phyloP scores from a whole-genome alignment of 1,140 invertebrate species.

The Pissodes strobi region DNA sequence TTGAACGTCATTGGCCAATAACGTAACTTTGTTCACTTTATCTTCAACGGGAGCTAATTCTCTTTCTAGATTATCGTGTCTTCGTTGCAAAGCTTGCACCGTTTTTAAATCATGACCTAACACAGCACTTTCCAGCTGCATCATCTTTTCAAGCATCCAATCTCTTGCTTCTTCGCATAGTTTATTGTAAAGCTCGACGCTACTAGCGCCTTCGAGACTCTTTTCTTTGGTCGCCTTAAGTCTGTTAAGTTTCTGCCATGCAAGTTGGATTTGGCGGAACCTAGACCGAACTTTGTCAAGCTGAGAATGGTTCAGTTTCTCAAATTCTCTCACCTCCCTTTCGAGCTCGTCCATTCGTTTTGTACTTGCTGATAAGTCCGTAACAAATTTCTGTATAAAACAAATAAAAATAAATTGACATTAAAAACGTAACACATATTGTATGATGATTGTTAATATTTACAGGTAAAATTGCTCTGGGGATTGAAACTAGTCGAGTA shows the following conservation, averaged over 20 bases:
- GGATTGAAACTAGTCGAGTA: too few species aligned
- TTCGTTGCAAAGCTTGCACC: conserved; percentile 84
- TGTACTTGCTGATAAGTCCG: conserved; percentile 90
- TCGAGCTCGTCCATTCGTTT: conserved; percentile 90
- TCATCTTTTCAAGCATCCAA: conserved; percentile 94
- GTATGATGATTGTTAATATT: too few species aligned
- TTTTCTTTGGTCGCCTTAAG: conserved; percentile 90
- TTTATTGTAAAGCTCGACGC: conserved; percentile 92
- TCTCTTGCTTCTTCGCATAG: conserved; percentile 91
- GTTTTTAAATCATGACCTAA: conserved; percentile 86
- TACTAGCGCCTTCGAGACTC: conserved; percentile 78
- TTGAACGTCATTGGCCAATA: conserved; percentile 84
- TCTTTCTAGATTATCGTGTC: conserved; percentile 87
- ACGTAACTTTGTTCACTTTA: conserved; percentile 80
- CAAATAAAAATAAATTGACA: too few species aligned
- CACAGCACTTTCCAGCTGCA: conserved; percentile 77
- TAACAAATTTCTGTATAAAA: conserved; percentile 82
- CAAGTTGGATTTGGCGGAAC: conserved; percentile 82
- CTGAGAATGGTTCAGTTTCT: conserved; percentile 84
- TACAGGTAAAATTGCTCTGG: too few species aligned
- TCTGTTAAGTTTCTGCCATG: conserved; percentile 87
- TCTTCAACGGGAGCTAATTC: conserved; percentile 89
- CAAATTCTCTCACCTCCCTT: conserved; percentile 83
- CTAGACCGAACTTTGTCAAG: conserved; percentile 81
- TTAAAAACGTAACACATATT: too few species aligned